Conservation (phyloP, 2,888 invertebrate species). For the Eupithecia subfuscata region DNA sequence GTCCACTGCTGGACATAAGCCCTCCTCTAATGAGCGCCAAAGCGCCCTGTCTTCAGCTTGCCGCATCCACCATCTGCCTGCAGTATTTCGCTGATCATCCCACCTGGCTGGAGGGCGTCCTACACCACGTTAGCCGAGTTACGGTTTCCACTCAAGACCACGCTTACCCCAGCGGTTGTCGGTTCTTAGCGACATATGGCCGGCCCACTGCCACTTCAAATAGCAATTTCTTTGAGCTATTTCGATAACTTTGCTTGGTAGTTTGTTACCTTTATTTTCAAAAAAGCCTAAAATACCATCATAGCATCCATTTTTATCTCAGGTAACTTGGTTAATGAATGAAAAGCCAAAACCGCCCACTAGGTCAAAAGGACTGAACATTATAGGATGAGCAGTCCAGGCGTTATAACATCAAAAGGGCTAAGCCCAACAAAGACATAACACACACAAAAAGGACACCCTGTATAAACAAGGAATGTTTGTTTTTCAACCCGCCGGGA, state of each 20-base stretch:
- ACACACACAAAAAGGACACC: conserved; percentile 36
- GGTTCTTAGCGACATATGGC: too few relatives aligned
- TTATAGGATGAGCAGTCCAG: conserved; percentile 20
- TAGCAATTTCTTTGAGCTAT: too few relatives aligned
- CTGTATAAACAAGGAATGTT: conserved; percentile 31
- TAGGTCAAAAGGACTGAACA: conserved; percentile 5
- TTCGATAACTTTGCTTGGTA: not conserved
- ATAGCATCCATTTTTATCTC: not conserved
- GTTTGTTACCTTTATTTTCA: not conserved
- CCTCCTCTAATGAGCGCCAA: too few relatives aligned
- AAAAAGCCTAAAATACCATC: not conserved
- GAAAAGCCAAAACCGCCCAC: conserved; percentile 5
- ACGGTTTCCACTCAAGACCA: too few relatives aligned
- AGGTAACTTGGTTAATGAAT: conserved; percentile 5
- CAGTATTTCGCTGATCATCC: too few relatives aligned
- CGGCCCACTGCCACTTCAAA: too few relatives aligned
- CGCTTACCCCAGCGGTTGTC: too few relatives aligned
- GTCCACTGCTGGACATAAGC: too few relatives aligned
- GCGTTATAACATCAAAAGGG: conserved; percentile 35
- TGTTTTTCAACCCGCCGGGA: conserved; percentile 19
- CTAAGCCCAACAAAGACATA: conserved; percentile 35
- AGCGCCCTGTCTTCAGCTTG: too few relatives aligned
- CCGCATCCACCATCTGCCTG: too few relatives aligned
- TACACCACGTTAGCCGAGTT: too few relatives aligned
- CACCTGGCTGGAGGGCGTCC: too few relatives aligned